Percentiles rank a stretch among this genome's conserved stretches.
phyloP scores from a whole-genome alignment of 2,113 vertebrate genomes.

The Thalassarche chlororhynchos region DNA sequence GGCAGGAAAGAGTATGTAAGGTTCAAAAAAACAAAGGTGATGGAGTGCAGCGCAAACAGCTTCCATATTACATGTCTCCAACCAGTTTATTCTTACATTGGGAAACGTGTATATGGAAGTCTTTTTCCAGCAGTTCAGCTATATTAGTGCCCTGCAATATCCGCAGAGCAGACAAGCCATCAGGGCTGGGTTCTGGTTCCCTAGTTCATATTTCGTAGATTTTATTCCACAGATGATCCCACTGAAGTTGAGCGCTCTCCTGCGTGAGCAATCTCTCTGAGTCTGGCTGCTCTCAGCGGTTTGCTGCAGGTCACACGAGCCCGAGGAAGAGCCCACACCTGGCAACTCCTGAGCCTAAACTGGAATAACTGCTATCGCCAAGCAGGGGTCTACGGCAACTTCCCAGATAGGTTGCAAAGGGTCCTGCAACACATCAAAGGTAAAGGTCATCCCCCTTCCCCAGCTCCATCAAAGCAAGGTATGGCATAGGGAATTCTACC shows the following conservation, averaged over 20 bases:
- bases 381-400: fast-evolving
- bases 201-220: fast-evolving
- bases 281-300: background rate
- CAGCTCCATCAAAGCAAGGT: background rate
- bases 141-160: background rate
- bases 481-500: background rate
- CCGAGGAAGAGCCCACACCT: background rate
- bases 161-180: background rate
- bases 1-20: background rate
- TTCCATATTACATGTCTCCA: background rate
- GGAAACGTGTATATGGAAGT: fast-evolving
- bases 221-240: background rate
- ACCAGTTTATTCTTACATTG: background rate
- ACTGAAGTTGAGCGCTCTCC: background rate
- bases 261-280: background rate
- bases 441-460: fast-evolving
- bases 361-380: background rate
- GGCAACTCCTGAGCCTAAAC: background rate
- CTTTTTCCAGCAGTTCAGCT: background rate
- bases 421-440: background rate
- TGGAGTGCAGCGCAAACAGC: background rate
- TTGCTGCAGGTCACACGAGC: background rate
- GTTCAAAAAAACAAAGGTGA: background rate
- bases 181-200: background rate
- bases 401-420: background rate